These are phyloP conservation scores for Saturnia japonica DNA, from an alignment of 2,888 invertebrate species.

Conservation along the genomic window DNA sequence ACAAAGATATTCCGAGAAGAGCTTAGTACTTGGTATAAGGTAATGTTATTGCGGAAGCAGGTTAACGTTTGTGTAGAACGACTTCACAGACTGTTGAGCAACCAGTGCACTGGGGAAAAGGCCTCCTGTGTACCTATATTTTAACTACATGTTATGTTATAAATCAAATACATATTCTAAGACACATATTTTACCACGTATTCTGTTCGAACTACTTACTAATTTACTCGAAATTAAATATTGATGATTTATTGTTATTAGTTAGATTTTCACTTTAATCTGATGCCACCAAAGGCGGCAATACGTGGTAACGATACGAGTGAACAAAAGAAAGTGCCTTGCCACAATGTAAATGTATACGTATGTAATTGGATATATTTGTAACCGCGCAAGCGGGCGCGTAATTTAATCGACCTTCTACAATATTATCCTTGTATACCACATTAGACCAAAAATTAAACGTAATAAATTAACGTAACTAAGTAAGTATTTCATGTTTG, in stretches of 20 bases:
- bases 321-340: not conserved
- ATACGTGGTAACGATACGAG: not conserved
- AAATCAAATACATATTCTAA: too few relatives aligned
- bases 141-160: not conserved
- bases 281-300: not conserved
- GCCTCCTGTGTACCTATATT: too few relatives aligned
- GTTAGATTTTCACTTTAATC: too few relatives aligned
- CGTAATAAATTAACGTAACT: too few relatives aligned
- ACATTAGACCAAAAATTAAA: too few relatives aligned
- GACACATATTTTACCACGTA: too few relatives aligned
- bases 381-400: not conserved
- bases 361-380: not conserved
- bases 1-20: slow-evolving; percentile 37
- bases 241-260: too few relatives aligned
- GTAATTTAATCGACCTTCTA: not conserved
- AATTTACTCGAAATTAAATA: too few relatives aligned
- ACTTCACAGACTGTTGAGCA: slow-evolving; percentile 62
- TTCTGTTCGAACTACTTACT: too few relatives aligned
- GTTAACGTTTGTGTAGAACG: slow-evolving; percentile 65
- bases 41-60: slow-evolving; percentile 55
- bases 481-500: not conserved
- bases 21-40: slow-evolving; percentile 40
- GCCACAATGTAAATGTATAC: not conserved
- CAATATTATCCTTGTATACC: not conserved
- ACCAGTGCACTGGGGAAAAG: slow-evolving; percentile 36